Conservation (phyloP, 2,888 invertebrate genomes). For the Amblyjoppa fuscipennis region DNA sequence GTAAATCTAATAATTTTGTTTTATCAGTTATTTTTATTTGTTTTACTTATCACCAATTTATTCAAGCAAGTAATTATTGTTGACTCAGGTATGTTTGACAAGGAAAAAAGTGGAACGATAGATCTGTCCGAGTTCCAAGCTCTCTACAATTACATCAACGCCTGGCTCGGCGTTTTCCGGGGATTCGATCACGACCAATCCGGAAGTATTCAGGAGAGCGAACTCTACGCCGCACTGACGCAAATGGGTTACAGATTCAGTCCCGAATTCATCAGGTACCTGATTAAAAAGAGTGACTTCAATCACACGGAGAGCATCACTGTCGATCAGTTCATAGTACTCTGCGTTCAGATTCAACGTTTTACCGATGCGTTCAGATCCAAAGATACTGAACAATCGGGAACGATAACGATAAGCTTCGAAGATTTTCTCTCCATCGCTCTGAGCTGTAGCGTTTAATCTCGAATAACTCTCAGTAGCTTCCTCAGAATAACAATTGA, state of each 20-base stretch:
- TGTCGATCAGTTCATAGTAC: constrained; percentile 95
- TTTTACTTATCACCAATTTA: constrained; percentile 18
- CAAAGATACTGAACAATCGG: constrained; percentile 92
- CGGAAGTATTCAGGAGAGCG: constrained; percentile 93
- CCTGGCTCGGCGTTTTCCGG: constrained; percentile 94
- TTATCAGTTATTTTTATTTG: neutral
- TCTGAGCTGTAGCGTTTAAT: constrained; percentile 89
- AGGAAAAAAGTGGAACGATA: constrained; percentile 93
- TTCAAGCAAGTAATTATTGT: neutral
- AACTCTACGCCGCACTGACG: constrained; percentile 91
- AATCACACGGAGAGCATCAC: constrained; percentile 89
- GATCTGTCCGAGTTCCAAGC: constrained; percentile 94
- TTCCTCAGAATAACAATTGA: neutral
- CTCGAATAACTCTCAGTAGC: neutral
- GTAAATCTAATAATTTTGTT: neutral
- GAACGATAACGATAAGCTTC: constrained; percentile 93
- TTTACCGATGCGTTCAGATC: constrained; percentile 94
- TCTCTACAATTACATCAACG: constrained; percentile 94
- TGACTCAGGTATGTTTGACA: constrained; percentile 94
- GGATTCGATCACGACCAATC: constrained; percentile 95
- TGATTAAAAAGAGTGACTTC: constrained; percentile 90
- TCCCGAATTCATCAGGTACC: constrained; percentile 91
- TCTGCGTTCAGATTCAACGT: constrained; percentile 95
- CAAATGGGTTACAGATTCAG: constrained; percentile 96
- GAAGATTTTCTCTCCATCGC: constrained; percentile 96